These are phyloP conservation scores for Biston stratarius DNA, from an alignment of 2,888 invertebrate species.

Conservation along the genomic window DNA sequence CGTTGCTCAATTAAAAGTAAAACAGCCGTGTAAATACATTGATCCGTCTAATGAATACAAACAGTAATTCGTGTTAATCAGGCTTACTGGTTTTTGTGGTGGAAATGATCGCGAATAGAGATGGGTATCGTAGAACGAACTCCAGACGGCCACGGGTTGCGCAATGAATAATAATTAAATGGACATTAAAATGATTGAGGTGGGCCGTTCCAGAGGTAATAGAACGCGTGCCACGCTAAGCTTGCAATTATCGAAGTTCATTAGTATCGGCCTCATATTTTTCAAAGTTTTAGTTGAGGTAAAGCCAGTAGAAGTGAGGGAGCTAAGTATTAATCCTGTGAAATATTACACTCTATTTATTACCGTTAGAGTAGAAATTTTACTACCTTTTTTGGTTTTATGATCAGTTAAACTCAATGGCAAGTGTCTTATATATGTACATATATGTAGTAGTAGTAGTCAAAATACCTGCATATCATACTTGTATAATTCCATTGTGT, in stretches of 20 bases:
- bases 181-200: slow-evolving; percentile 73
- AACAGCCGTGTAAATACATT: slow-evolving; percentile 75
- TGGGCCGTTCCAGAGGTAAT: slow-evolving; percentile 66
- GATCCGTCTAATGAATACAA: slow-evolving; percentile 61
- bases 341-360: slow-evolving; percentile 19
- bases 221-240: slow-evolving; percentile 68
- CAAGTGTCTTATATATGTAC: no score
- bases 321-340: slow-evolving; percentile 28
- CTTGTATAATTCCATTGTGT: no score
- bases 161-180: slow-evolving; percentile 74
- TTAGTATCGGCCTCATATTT: slow-evolving; percentile 68
- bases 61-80: slow-evolving; percentile 58
- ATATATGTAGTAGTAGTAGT: no score
- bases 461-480: no score
- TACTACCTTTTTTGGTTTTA: background rate
- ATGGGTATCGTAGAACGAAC: slow-evolving; percentile 56
- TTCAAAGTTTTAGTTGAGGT: slow-evolving; percentile 59
- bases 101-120: slow-evolving; percentile 57
- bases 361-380: background rate
- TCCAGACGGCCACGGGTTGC: slow-evolving; percentile 54
- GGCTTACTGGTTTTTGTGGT: slow-evolving; percentile 59
- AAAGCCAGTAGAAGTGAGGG: slow-evolving; percentile 15
- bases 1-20: slow-evolving; percentile 82
- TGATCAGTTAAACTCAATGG: no score
- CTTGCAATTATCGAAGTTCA: slow-evolving; percentile 73